Conservation (phyloP, 2,113 vertebrate species). For the Ibidorhyncha struthersii region DNA sequence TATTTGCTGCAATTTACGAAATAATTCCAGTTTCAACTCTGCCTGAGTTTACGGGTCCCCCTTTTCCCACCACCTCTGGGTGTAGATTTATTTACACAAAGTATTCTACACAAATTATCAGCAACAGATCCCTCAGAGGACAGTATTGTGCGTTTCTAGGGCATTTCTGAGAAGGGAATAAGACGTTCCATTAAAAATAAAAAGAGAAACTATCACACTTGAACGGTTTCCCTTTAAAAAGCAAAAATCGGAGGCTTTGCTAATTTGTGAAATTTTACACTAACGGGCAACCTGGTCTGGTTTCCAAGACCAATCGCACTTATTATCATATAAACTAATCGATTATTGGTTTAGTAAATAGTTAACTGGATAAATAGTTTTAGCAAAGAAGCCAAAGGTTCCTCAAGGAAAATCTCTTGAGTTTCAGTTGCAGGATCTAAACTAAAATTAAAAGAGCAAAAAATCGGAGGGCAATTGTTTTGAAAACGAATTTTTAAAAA, state of each 20-base stretch:
- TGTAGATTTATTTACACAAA: not conserved
- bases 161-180: not conserved
- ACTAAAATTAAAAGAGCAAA: not conserved
- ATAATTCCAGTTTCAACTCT: not conserved
- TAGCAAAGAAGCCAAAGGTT: conserved; percentile 19
- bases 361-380: conserved; percentile 44
- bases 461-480: not conserved
- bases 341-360: conserved; percentile 35
- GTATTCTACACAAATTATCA: not conserved
- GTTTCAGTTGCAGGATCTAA: not conserved
- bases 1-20: conserved; percentile 7
- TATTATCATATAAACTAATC: conserved; percentile 9
- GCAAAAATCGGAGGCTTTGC: not conserved
- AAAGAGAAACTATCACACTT: not conserved
- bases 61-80: not conserved
- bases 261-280: not conserved
- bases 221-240: not conserved
- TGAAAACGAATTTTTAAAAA: conserved; percentile 53
- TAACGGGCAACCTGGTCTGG: not conserved
- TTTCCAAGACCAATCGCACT: conserved; percentile 27
- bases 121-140: not conserved
- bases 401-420: not conserved
- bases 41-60: not conserved
- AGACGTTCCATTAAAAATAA: not conserved
- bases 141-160: not conserved